Percentiles rank a stretch among this genome's conserved stretches.
Conservation (phyloP, 2,113 vertebrate genomes). For the Montifringilla adamsi region DNA sequence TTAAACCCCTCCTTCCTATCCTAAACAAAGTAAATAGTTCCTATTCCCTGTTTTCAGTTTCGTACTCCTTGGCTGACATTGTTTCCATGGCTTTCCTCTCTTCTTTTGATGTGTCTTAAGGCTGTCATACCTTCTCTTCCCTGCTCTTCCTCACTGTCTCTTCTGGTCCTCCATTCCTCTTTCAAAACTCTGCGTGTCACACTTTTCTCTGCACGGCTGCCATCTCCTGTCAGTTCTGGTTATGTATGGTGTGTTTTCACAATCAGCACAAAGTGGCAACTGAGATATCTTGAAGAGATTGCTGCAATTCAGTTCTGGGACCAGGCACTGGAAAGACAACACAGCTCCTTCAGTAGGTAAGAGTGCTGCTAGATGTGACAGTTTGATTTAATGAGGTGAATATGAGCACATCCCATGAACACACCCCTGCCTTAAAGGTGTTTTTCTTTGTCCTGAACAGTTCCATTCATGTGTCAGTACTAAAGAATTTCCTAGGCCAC, state of each 20-base stretch:
- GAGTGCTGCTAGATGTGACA: not conserved
- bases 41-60: not conserved
- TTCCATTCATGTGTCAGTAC: not conserved
- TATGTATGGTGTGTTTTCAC: not conserved
- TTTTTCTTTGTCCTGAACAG: not conserved
- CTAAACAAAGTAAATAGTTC: not conserved
- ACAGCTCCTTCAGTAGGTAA: not conserved
- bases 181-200: not conserved
- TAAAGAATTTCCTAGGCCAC: not conserved
- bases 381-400: not conserved
- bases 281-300: not conserved
- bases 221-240: not conserved
- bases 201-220: not conserved
- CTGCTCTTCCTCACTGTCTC: not conserved
- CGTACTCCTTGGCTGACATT: not conserved
- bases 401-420: not conserved
- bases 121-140: not conserved
- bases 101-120: not conserved
- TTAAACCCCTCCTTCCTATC: not conserved
- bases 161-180: not conserved
- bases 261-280: not conserved
- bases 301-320: not conserved
- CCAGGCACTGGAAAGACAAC: not conserved
- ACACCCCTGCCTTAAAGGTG: not conserved
- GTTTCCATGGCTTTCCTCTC: not conserved